Evolutionary conservation across 2,113 vertebrate species (phyloP).

Genomic region (Ia io): DNA sequence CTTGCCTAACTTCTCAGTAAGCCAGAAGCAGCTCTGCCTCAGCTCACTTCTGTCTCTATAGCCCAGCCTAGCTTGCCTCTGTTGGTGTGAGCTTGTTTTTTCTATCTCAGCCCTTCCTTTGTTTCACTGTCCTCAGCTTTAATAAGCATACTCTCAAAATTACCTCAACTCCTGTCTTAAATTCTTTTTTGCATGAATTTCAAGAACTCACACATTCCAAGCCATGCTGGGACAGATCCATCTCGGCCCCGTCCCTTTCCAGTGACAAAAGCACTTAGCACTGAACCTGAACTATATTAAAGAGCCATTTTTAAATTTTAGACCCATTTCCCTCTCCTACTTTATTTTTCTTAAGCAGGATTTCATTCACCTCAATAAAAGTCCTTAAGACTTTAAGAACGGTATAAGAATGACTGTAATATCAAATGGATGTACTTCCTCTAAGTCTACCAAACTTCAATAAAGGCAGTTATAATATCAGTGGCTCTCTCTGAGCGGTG

Average conservation of each 20-base stretch:
- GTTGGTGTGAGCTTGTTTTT: not conserved
- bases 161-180: not conserved
- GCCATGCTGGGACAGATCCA: not conserved
- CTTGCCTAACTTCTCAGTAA: not conserved
- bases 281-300: not conserved
- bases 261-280: not conserved
- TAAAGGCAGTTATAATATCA: conserved; percentile 42
- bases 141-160: not conserved
- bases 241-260: not conserved
- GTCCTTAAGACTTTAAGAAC: conserved; percentile 45
- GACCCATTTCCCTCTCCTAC: not conserved
- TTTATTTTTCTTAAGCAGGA: conserved; percentile 26
- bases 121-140: not conserved
- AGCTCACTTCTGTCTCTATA: not conserved
- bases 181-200: not conserved
- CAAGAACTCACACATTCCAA: not conserved
- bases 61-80: not conserved
- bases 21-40: not conserved
- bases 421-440: conserved; percentile 31
- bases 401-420: conserved; percentile 43
- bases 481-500: conserved; percentile 19
- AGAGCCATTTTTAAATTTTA: not conserved
- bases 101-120: not conserved
- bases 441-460: conserved; percentile 42
- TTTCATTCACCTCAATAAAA: conserved; percentile 62